These are phyloP conservation scores for Ctenicera cuprea DNA, from an alignment of 2,888 invertebrate species.

Conservation along the genomic window DNA sequence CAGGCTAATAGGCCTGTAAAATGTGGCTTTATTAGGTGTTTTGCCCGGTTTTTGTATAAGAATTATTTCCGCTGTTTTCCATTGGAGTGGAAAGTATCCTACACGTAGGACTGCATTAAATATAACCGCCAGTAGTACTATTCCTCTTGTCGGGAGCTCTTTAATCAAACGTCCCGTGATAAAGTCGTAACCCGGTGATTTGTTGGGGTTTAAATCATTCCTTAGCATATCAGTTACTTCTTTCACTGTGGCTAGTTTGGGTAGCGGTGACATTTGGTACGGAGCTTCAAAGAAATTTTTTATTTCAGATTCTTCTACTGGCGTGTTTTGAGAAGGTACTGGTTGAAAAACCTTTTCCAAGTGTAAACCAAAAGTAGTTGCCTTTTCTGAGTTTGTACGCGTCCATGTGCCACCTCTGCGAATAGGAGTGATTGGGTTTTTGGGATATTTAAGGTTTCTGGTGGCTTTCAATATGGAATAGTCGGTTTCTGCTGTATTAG, in stretches of 20 bases:
- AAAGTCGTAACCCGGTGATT: no score
- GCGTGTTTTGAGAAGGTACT: not conserved
- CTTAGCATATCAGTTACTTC: constrained; percentile 4
- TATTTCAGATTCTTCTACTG: not conserved
- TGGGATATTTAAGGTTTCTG: constrained; percentile 1
- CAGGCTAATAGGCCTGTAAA: no score
- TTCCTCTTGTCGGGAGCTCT: not conserved
- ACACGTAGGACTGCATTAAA: not conserved
- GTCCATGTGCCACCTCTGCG: not conserved
- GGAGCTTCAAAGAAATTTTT: not conserved
- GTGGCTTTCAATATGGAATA: not conserved
- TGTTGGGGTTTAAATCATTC: not conserved
- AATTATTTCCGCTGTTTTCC: not conserved
- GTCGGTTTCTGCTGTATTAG: not conserved
- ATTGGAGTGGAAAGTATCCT: constrained; percentile 5
- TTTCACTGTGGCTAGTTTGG: not conserved
- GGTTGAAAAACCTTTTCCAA: constrained; percentile 4
- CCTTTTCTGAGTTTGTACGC: not conserved
- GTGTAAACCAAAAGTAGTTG: no score
- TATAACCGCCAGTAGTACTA: constrained; percentile 6
- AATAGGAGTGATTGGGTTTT: not conserved
- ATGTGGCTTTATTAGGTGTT: not conserved
- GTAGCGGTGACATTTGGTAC: constrained; percentile 3
- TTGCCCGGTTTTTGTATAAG: not conserved
- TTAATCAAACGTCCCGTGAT: no score